phyloP scores from a whole-genome alignment of 2,797 vertebrate genomes.

The Pipistrellus kuhlii region DNA sequence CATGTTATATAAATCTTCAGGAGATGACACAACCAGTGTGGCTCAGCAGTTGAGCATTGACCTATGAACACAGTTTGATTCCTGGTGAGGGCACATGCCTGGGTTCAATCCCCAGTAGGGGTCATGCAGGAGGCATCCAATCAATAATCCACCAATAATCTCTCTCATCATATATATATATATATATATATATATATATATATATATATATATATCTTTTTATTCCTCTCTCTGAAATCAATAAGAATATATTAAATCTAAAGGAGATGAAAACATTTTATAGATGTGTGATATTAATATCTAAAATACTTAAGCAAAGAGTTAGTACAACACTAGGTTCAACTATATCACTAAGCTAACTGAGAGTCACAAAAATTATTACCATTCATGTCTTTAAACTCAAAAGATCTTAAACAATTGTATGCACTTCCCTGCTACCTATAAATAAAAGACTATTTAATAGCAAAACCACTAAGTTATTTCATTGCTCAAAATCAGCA shows the following conservation, averaged over 20 bases:
- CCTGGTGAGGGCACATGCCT: too few relatives aligned
- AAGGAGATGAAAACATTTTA: neutral
- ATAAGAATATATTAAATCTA: neutral
- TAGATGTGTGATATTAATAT: neutral
- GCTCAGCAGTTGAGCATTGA: too few relatives aligned
- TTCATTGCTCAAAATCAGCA: conserved; percentile 19
- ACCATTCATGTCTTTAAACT: neutral
- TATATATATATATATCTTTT: too few relatives aligned
- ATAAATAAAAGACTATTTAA: neutral
- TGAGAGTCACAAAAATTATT: neutral
- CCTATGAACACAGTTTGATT: too few relatives aligned
- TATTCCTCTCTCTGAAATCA: too few relatives aligned
- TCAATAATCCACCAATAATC: too few relatives aligned
- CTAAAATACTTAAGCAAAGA: neutral
- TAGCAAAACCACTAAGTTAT: neutral
- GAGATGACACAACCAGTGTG: neutral
- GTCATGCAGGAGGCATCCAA: too few relatives aligned
- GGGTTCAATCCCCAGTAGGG: too few relatives aligned
- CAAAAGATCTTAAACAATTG: neutral
- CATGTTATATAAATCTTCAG: neutral
- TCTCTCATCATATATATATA: too few relatives aligned
- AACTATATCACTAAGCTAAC: neutral
- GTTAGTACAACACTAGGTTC: neutral
- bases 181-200: too few relatives aligned
- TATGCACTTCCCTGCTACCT: neutral